Evolutionary conservation across 2,797 vertebrate species (phyloP), one percentile per base, ranked within the genome.

Genomic region (Bryconaethiops microstoma): DNA sequence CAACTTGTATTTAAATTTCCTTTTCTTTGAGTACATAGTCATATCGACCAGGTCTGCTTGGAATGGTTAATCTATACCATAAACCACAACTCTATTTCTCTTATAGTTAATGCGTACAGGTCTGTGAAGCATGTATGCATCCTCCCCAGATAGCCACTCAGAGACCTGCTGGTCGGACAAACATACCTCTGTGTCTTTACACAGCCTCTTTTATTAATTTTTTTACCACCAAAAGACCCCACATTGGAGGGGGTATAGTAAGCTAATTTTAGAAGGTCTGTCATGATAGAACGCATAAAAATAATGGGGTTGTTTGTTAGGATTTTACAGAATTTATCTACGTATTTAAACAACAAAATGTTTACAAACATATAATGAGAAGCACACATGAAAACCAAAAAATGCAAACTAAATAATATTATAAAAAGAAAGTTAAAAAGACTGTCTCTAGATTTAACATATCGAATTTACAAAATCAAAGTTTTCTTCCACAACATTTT

Each of bases 191-290:
- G 62, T 57, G 14, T 74, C 52, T 19, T 68, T 59, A 40, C 19
- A 60, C 45, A 6, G 42, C 42, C 42, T 45, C 13, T 55, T 64
- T 73, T 72, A 73, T 68, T 13, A 1, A 5, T 6, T 68, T 29
- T 74, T 68, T 65, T 68, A 74, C 72, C 72, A 14, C 63, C 79
- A 57, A 80, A 80, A 45, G 62, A 75, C 0, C 72, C 79, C 4
- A 16, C 7, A 25, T 45, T 59, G 7, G 39, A 75, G 0, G 79
- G 79, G 0, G 29, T 50, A 19, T 69, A 80, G 40, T 75, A 80
- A 45, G 29, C 79, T 19, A 23, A 29, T 25, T 59, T 75, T 21
- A 80, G 39, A 19, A 57, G 7, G 6, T 25, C 62, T 7, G 14
- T 12, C 74, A 79, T 79, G 57, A 1, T 62, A 13, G 52, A 54